These are phyloP conservation scores for Drosophila birchii DNA, from an alignment of 2,888 invertebrate genomes.

Conservation along the genomic window DNA sequence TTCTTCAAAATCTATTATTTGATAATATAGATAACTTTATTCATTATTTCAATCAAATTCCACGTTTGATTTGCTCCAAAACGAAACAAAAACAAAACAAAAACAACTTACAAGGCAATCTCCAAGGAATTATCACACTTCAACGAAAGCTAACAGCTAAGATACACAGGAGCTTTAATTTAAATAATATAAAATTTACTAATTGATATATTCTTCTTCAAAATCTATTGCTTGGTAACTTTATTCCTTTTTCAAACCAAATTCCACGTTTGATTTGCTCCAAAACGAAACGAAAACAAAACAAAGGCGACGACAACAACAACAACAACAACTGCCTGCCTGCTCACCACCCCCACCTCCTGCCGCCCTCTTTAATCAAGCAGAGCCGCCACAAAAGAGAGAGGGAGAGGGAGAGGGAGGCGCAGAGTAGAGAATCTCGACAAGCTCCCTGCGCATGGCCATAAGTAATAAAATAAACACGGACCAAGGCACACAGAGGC, in stretches of 20 bases:
- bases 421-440: constrained; percentile 7
- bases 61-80: constrained; percentile 21
- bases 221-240: too few species aligned
- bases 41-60: constrained; percentile 1
- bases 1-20: too few species aligned
- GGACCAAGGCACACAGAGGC: constrained; percentile 44
- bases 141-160: constrained; percentile 61
- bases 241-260: not conserved
- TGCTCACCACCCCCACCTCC: constrained; percentile 47
- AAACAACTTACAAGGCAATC: constrained; percentile 41
- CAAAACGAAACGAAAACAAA: constrained; percentile 64
- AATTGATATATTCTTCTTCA: too few species aligned
- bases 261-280: constrained; percentile 7
- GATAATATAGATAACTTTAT: too few species aligned
- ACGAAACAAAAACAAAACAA: constrained; percentile 68
- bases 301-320: constrained; percentile 61
- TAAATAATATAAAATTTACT: too few species aligned
- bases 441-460: constrained; percentile 47
- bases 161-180: too few species aligned
- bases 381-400: constrained; percentile 48
- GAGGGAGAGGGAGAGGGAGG: constrained; percentile 10
- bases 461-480: constrained; percentile 68
- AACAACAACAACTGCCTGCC: constrained; percentile 29
- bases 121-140: constrained; percentile 76
- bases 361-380: constrained; percentile 66